Base-by-base conservation (phyloP, 2,888 invertebrate genomes). In the Eristalis tenax region DNA sequence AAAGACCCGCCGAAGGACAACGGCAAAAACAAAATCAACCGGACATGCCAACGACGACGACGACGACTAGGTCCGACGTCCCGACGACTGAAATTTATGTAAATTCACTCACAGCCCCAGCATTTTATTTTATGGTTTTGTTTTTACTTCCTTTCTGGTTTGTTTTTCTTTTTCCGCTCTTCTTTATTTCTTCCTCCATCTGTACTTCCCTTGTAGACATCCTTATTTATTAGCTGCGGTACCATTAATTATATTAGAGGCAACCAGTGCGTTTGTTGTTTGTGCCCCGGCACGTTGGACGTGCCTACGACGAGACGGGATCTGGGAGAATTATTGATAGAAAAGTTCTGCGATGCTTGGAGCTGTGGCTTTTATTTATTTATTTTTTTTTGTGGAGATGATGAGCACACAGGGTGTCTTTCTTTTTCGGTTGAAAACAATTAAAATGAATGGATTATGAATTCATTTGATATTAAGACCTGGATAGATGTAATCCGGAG, bases 231-330 rank as follows among this genome's bases (percentile, higher is more conserved):
- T 76, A 76, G 84, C 40, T 73, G 76, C 43, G 71, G 68, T 68
- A 64, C 76, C 68, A 76, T 85, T 85, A 81, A 85, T 85, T 85
- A 57, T 76, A 71, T 85, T 76, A 81, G 63, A 73, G 63, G 22
- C 57, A 76, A 77, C 76, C 59, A 59, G 59, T 59, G 66, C 50
- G 50, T 68, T 61, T 40, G 56, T 66, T 73, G 71, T 66, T 66
- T 50, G 28, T 61, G 18, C n/a, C 50, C 10, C 18, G 32, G 15
- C 10, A 11, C 10, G 38, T 13, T 22, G 23, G 32, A 1, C 40
- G 22, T 50, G 18, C 18, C 50, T n/a, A 18, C 50, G 8, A 18
- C 8, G 18, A 13, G 50, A 1, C 18, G 18, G 18, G 18, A 18
- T 18, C 50, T 50, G 50, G 18, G 50, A n/a, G 18, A 50, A 50